Conservation (phyloP, 2,113 vertebrate species). For the Cebus imitator region DNA sequence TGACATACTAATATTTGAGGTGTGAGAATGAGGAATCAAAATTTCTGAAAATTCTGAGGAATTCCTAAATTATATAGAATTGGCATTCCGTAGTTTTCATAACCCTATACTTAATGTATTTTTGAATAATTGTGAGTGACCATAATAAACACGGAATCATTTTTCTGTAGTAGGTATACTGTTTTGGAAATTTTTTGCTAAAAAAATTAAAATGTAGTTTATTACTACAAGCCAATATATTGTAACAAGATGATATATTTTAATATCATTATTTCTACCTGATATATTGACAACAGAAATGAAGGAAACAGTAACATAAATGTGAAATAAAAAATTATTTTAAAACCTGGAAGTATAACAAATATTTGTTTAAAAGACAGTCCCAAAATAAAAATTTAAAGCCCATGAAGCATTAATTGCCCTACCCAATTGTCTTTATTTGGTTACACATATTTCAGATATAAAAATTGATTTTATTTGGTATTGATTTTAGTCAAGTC, state of each 20-base stretch:
- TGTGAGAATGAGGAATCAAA: background rate
- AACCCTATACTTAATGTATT: background rate
- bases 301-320: constrained; percentile 9
- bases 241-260: background rate
- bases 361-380: background rate
- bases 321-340: constrained; percentile 25
- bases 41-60: background rate
- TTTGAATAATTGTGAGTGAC: background rate
- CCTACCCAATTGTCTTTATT: background rate
- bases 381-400: constrained; percentile 31
- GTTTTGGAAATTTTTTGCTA: background rate
- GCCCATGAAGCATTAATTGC: background rate
- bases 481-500: background rate
- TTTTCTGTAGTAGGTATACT: background rate
- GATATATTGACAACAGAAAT: constrained; percentile 10
- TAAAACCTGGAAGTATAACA: background rate
- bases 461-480: background rate
- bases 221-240: background rate
- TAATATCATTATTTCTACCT: background rate
- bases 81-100: background rate
- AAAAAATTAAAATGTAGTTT: background rate
- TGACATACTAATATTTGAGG: background rate
- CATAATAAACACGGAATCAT: background rate
- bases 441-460: constrained; percentile 29
- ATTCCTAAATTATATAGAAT: background rate